These are phyloP conservation scores for Otocyon megalotis DNA, from an alignment of 2,113 vertebrate species.

Conservation along the genomic window DNA sequence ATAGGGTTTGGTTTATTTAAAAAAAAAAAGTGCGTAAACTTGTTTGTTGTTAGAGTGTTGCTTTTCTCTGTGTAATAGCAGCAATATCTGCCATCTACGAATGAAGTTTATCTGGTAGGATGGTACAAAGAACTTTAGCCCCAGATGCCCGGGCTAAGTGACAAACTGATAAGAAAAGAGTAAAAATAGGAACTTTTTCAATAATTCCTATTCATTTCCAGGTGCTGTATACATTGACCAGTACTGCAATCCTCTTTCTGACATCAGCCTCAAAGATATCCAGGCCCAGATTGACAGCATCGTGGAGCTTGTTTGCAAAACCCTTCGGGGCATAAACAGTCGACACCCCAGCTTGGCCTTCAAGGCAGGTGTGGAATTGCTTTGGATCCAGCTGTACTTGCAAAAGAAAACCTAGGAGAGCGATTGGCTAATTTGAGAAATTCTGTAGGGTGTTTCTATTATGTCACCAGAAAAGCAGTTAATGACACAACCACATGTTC, in stretches of 20 bases:
- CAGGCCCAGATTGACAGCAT: conserved; percentile 94
- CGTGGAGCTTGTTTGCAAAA: conserved; percentile 93
- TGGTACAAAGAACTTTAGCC: neutral
- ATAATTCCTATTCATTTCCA: conserved; percentile 72
- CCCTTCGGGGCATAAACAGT: conserved; percentile 91
- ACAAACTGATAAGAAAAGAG: neutral
- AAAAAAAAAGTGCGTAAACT: neutral
- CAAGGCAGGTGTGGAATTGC: conserved; percentile 87
- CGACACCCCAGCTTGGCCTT: conserved; percentile 93
- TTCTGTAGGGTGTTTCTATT: neutral
- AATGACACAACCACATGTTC: neutral
- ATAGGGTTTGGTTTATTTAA: neutral
- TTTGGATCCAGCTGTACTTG: neutral
- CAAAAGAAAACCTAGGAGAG: neutral
- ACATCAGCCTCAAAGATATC: conserved; percentile 91
- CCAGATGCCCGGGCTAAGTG: too few species aligned
- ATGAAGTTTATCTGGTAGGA: neutral
- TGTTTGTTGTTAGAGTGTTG: neutral
- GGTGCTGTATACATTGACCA: conserved; percentile 97
- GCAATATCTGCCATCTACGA: neutral
- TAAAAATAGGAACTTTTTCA: fast-evolving
- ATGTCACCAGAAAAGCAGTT: neutral
- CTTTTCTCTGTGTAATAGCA: neutral
- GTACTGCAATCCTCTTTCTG: conserved; percentile 97
- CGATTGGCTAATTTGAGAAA: neutral